phyloP scores from a whole-genome alignment of 2,888 invertebrate species.

The Chymomyza caudatula region DNA sequence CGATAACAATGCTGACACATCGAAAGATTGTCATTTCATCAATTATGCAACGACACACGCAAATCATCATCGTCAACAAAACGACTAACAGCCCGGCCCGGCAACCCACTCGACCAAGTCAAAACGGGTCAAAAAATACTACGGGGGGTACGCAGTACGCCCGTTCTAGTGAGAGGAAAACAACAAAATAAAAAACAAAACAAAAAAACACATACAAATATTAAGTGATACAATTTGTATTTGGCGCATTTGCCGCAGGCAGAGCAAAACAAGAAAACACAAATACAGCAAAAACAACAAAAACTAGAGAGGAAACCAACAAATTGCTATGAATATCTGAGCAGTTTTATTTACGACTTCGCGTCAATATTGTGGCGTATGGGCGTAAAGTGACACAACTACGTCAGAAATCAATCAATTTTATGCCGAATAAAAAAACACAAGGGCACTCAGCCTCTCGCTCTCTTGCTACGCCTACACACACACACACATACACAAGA shows the following conservation, averaged over 20 bases:
- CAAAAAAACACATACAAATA: slow-evolving; percentile 34
- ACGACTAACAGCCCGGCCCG: slow-evolving; percentile 13
- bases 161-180: not conserved
- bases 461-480: not conserved
- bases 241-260: slow-evolving; percentile 56
- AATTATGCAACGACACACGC: slow-evolving; percentile 65
- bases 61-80: slow-evolving; percentile 68
- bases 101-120: slow-evolving; percentile 22
- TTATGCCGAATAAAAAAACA: slow-evolving; percentile 8
- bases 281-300: slow-evolving; percentile 3
- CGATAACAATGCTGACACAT: slow-evolving; percentile 66
- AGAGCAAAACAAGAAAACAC: slow-evolving; percentile 36
- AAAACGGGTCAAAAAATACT: slow-evolving; percentile 22
- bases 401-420: slow-evolving; percentile 63
- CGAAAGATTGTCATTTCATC: slow-evolving; percentile 67
- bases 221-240: slow-evolving; percentile 65
- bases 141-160: slow-evolving; percentile 32
- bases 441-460: not conserved
- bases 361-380: slow-evolving; percentile 44
- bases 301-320: slow-evolving; percentile 5
- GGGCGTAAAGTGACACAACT: slow-evolving; percentile 37
- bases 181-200: slow-evolving; percentile 5
- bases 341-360: slow-evolving; percentile 68
- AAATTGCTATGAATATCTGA: slow-evolving; percentile 61
- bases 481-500: not conserved